phyloP scores from a whole-genome alignment of 2,113 vertebrate genomes.

The Dasyornis broadbenti region DNA sequence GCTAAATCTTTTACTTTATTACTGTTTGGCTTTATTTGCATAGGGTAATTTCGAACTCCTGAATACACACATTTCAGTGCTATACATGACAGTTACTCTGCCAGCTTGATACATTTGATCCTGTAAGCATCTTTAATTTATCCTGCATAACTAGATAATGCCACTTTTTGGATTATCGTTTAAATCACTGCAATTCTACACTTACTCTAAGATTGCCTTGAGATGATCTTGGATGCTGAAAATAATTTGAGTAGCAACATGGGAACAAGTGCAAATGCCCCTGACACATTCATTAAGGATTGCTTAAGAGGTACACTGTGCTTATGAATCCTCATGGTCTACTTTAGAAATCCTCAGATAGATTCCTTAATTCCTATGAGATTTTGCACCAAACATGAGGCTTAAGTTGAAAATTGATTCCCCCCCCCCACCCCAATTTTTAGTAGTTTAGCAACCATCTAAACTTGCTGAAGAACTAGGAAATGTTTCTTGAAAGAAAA shows the following conservation, averaged over 20 bases:
- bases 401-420: slow-evolving; percentile 17
- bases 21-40: slow-evolving; percentile 16
- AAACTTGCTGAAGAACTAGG: neutral
- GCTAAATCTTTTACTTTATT: slow-evolving; percentile 22
- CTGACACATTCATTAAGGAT: slow-evolving; percentile 9
- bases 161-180: neutral
- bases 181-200: slow-evolving; percentile 9
- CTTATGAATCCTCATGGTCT: slow-evolving; percentile 23
- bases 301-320: neutral
- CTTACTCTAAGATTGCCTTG: neutral
- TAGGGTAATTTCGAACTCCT: slow-evolving; percentile 16
- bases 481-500: neutral
- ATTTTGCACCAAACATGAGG: neutral
- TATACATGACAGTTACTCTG: neutral
- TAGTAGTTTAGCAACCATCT: neutral
- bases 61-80: neutral
- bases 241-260: neutral
- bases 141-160: neutral
- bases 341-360: slow-evolving; percentile 1
- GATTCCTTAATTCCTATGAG: neutral
- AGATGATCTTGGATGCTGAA: neutral
- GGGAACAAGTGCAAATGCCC: neutral
- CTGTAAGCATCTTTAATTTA: slow-evolving; percentile 30
- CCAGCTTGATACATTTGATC: slow-evolving; percentile 21
- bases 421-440: no score